A percentile compares a stretch with the other conserved stretches of the same genome.
These are phyloP conservation scores for Eueremaeus valkanovi DNA, from an alignment of 2,888 invertebrate genomes.

Conservation along the genomic window DNA sequence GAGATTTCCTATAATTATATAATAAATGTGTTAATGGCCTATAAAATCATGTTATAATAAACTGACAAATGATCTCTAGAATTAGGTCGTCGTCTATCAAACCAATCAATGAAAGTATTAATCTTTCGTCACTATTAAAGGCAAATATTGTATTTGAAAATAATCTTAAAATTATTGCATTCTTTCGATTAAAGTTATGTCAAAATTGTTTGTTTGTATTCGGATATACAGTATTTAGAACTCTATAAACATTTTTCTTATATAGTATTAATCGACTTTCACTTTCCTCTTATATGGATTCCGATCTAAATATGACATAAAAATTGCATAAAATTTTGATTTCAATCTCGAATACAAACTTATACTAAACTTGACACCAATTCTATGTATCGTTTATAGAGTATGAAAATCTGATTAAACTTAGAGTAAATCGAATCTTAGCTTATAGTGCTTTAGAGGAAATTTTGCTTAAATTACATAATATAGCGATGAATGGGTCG, in stretches of 20 bases:
- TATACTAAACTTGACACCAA: slow-evolving; percentile 1
- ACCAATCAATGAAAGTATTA: background rate
- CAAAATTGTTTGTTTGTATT: too few relatives aligned
- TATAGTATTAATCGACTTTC: background rate
- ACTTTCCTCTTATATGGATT: background rate
- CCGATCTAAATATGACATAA: background rate
- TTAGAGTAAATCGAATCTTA: background rate
- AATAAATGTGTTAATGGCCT: slow-evolving; percentile 29
- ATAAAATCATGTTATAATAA: background rate
- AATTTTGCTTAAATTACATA: background rate
- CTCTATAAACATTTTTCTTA: background rate
- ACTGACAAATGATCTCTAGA: background rate
- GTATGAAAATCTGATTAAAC: background rate
- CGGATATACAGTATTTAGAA: too few relatives aligned
- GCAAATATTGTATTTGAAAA: background rate
- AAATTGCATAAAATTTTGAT: background rate
- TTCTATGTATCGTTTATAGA: background rate
- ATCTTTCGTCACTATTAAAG: background rate
- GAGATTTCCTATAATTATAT: too few relatives aligned
- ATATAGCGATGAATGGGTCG: slow-evolving; percentile 2
- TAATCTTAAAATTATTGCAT: too few relatives aligned
- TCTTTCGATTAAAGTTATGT: too few relatives aligned
- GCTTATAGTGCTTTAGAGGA: background rate
- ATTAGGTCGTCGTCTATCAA: background rate
- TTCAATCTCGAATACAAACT: background rate